Evolutionary conservation across 1,140 invertebrate genomes (phyloP).

Genomic region (Cecropterus lyciades): DNA sequence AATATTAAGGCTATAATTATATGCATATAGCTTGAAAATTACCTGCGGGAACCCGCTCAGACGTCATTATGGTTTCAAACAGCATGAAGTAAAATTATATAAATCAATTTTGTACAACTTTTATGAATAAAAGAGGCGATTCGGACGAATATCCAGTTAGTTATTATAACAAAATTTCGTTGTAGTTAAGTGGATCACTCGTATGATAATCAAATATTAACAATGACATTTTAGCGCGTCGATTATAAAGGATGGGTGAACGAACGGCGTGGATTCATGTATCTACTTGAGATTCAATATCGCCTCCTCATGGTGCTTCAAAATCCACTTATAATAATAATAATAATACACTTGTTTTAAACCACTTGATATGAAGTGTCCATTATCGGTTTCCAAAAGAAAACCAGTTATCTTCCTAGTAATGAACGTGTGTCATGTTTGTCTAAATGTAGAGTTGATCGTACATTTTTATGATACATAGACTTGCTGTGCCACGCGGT

Average conservation of each 20-base stretch:
- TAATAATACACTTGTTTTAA: conserved; percentile 26
- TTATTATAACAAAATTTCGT: not conserved
- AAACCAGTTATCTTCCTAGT: conserved; percentile 8
- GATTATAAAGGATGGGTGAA: conserved; percentile 21
- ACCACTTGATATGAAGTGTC: conserved; percentile 31
- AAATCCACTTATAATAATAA: conserved; percentile 30
- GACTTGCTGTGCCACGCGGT: too few species aligned
- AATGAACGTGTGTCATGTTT: conserved; percentile 1
- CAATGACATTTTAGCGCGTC: not conserved
- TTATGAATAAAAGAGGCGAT: too few species aligned
- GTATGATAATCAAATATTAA: conserved; percentile 1
- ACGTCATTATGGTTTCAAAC: too few species aligned
- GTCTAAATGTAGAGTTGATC: too few species aligned
- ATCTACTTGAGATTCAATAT: conserved; percentile 33
- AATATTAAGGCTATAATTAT: too few species aligned
- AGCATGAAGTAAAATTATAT: too few species aligned
- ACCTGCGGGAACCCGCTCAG: too few species aligned
- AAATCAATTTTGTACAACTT: too few species aligned
- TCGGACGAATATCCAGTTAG: not conserved
- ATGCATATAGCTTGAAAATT: too few species aligned
- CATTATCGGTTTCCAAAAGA: conserved; percentile 33
- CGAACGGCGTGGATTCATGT: conserved; percentile 20
- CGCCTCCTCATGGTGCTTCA: conserved; percentile 26
- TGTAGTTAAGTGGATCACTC: too few species aligned
- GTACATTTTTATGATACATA: too few species aligned